Base-by-base conservation (phyloP, 1,140 invertebrate genomes). In the Drosophila orena region DNA sequence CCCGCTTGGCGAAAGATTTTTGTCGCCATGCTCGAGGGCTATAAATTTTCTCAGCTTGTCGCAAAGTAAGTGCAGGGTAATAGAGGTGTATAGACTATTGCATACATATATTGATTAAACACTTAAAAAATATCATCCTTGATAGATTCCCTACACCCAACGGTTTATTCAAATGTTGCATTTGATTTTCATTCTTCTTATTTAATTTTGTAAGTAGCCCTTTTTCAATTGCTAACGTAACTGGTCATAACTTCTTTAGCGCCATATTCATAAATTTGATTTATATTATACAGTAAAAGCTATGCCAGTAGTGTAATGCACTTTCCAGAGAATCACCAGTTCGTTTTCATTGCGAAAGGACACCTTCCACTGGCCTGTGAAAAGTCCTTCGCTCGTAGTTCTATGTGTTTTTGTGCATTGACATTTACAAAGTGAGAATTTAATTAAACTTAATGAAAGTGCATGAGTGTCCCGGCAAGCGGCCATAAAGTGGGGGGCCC, bases 361-460 rank as follows among this genome's bases (percentile, higher is more conserved):
- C 15, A 12, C 44, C 42, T 15, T 20, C 43, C 68, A 43, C 30
- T 20, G 53, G 55, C 44, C 34, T 53, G 65, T 64, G 85, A 65
- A 88, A 75, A 66, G 74, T 66, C 78, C 47, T 75, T 75, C 42
- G 52, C 53, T 34, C 46, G 44, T 72, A 11, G 52, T 43, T 55
- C 52, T 69, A 57, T 77, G 47, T 75, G 68, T 86, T 64, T 68
- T 62, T 74, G 55, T 65, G 68, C 83, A 88, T 88, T 86, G 83
- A 86, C 83, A 86, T 86, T 86, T 86, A 86, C 83, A 88, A 86
- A 88, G 83, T 88, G 83, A 86, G 83, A 86, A 86, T 86, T 86
- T 86, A 86, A 86, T 86, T 86, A 86, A 86, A 88, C 54, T 86
- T 86, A 86, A 86, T 86, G 83, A 88, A 86, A 86, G 83, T 86